Evolutionary conservation across 2,888 invertebrate species (phyloP), one percentile per base, ranked within the genome.

Genomic region (Spodoptera littoralis): DNA sequence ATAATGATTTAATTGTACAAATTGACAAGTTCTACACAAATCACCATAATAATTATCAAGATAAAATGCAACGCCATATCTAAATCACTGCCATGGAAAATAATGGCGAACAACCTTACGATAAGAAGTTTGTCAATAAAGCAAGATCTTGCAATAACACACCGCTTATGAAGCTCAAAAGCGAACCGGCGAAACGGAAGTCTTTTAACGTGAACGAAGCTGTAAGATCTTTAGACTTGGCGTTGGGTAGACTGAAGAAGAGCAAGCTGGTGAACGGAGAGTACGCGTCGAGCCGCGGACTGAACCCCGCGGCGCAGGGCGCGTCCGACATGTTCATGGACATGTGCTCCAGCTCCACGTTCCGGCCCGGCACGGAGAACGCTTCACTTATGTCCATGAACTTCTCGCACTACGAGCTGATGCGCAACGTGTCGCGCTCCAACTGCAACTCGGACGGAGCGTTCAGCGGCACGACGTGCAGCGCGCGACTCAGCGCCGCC

Each of bases 351-450:
- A 82, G 65, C 44, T 75, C 82, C 36, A 82, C 75, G 53, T 78
- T 81, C 41, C 80, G 72, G 30, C 77, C 79, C 9, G 80, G 79
- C 11, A 65, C 81, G 5, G 88, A 90, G 43, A 91, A 88, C 67
- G 77, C 84, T 12, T 93, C 93, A 0, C 66, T 90, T 36, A 88
- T 92, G 85, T 93, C 93, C 1, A 89, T 92, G 88, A 91, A 93
- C 66, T 92, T 94, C 72, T 94, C 94, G 1, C 90, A 93, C 68
- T 94, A 93, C 63, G 94, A 94, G 76, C 75, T 94, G 43, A 84
- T 90, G 77, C 85, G 94, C 4, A 93, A 94, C 63, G 74, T 94
- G 51, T 93, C 94, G 5, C 85, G 81, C 24, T 86, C 89, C 2
- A 91, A 90, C 62, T 92, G 91, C 55, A 87, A 88, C 74, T 92